Base-by-base conservation (phyloP, 1,140 invertebrate genomes). In the Phenacoccus solenopsis region DNA sequence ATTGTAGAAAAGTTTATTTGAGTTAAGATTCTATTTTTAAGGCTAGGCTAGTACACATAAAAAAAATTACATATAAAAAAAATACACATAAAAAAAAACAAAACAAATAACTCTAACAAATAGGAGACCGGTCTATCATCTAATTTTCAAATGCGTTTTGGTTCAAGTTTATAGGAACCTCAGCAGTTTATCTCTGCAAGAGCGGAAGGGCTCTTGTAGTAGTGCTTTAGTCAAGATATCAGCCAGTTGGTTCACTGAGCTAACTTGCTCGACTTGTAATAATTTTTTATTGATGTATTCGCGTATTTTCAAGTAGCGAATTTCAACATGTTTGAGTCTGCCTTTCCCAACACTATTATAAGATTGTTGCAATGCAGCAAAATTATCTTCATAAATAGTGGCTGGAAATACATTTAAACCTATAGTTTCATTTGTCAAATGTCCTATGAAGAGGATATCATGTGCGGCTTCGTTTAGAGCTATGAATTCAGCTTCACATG, bases 361-460 rank as follows among this genome's bases (percentile, higher is more conserved):
- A 16, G 38, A 4, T 16, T 49, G 38, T 68, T 32, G 20, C 5
- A 68, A 12, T 7, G 67, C 67, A 28, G 28, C 67, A 22, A 32
- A 22, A 32, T 68, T 68, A 68, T 68, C 67, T 68, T 68, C 67
- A 30, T 68, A 35, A 5, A 68, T 20, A 27, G 21, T 64, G 12
- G 16, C 59, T 24, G 59, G 22, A 22, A 64, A 9, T 64, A 64
- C 25, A 24, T 64, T 25, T 27, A 64, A 1, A 24, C 21, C 25
- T 4, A 64, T 10, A 1, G 59, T 64, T 25, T 64, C 59, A 1
- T 27, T 64, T 64, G 25, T 64, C 9, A 64, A 64, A 64, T 64
- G 22, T 64, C 21, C 21, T 25, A 64, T 25, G 13, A 64, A 64
- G 4, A 64, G 21, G 59, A 25, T 64, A 25, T 27, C 59, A 24